Percentiles rank a stretch among this genome's conserved stretches.
Conservation (phyloP, 2,888 invertebrate species). For the Drosophila paramelanica region DNA sequence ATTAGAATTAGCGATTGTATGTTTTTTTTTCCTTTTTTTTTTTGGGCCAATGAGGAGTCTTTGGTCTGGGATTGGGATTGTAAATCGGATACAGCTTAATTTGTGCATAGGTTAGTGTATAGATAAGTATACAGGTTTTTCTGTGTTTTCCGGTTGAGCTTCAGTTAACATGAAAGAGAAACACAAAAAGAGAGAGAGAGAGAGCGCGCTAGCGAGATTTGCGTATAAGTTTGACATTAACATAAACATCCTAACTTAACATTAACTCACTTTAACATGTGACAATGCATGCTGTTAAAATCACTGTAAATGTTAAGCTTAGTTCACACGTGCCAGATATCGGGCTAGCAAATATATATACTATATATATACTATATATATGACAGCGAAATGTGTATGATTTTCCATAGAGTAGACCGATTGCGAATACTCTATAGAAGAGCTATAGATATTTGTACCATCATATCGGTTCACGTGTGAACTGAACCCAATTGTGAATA, state of each 20-base stretch:
- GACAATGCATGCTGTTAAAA: constrained; percentile 17
- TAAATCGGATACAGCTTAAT: constrained; percentile 3
- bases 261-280: background rate
- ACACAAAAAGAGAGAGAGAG: background rate
- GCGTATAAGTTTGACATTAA: constrained; percentile 1
- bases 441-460: background rate
- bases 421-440: background rate
- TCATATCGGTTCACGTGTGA: constrained; percentile 1
- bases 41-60: constrained; percentile 18
- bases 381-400: background rate
- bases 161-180: background rate
- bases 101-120: background rate
- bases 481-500: constrained; percentile 3
- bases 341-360: background rate
- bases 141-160: background rate
- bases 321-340: constrained; percentile 15
- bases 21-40: background rate
- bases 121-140: constrained; percentile 13
- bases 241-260: constrained; percentile 1
- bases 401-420: background rate
- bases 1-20: constrained; percentile 8
- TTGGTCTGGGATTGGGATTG: constrained; percentile 1
- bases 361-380: background rate
- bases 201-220: background rate
- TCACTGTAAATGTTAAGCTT: constrained; percentile 15